These are phyloP conservation scores for Poeciliopsis retropinna DNA, from an alignment of 2,113 vertebrate species.

Conservation along the genomic window DNA sequence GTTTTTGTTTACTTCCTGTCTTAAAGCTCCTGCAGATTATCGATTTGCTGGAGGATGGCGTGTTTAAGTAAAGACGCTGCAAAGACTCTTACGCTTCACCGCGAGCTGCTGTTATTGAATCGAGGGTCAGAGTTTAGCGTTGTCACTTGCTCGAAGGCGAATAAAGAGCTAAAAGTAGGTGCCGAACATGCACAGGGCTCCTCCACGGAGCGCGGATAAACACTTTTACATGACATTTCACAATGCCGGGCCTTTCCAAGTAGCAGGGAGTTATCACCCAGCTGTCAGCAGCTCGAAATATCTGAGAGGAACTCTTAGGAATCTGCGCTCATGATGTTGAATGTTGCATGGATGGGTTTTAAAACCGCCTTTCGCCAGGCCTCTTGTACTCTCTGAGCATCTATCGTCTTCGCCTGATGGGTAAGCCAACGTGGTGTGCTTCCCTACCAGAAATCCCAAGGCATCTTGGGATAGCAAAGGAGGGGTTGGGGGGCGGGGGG, in stretches of 20 bases:
- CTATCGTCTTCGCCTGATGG: conserved; percentile 25
- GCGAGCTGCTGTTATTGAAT: conserved; percentile 59
- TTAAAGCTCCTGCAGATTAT: conserved; percentile 72
- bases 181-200: conserved; percentile 48
- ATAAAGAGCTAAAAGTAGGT: conserved; percentile 68
- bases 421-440: conserved; percentile 34
- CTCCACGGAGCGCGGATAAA: conserved; percentile 57
- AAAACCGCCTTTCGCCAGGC: conserved; percentile 2
- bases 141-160: conserved; percentile 65
- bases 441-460: conserved; percentile 65
- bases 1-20: conserved; percentile 71
- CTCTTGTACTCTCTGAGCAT: neutral
- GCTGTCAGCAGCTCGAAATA: conserved; percentile 61
- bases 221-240: conserved; percentile 56
- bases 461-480: conserved; percentile 77
- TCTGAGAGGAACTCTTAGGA: conserved; percentile 47
- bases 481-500: neutral
- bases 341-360: conserved; percentile 49
- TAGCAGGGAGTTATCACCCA: conserved; percentile 56
- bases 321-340: conserved; percentile 54
- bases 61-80: conserved; percentile 59
- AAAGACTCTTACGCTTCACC: conserved; percentile 50
- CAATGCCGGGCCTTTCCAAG: conserved; percentile 52
- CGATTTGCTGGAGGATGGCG: conserved; percentile 72
- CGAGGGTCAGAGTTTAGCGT: conserved; percentile 59